Evolutionary conservation across 2,888 invertebrate genomes (phyloP).

Genomic region (Pristionchus japonicus): DNA sequence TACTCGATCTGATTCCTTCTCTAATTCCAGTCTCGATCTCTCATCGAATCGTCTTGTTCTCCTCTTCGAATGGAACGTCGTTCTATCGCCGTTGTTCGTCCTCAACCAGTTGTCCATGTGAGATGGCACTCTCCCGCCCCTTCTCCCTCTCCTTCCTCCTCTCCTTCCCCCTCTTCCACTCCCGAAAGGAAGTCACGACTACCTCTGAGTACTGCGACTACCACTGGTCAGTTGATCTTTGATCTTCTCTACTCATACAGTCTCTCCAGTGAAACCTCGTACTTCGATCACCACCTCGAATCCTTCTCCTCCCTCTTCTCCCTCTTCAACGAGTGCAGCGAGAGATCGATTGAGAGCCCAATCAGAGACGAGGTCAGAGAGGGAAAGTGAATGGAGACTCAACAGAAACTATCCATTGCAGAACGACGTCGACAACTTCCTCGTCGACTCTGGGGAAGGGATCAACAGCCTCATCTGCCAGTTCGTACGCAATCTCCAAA

Average conservation of each 20-base stretch:
- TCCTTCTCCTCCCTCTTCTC: slow-evolving; percentile 20
- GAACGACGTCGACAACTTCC: background rate
- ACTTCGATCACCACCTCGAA: background rate
- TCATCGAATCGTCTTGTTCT: slow-evolving; percentile 49
- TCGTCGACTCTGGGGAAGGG: slow-evolving; percentile 2
- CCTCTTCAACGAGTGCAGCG: background rate
- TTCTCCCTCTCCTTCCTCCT: background rate
- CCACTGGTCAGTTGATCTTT: background rate
- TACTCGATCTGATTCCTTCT: background rate
- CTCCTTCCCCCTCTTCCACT: background rate
- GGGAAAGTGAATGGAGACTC: background rate
- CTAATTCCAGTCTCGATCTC: slow-evolving; percentile 43
- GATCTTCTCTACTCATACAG: too few species aligned
- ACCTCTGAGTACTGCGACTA: slow-evolving; percentile 55
- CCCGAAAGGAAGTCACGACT: slow-evolving; percentile 56
- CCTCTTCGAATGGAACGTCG: slow-evolving; percentile 61
- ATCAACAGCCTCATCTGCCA: background rate
- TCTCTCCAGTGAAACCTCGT: slow-evolving; percentile 7
- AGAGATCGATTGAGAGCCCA: slow-evolving; percentile 22
- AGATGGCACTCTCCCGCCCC: slow-evolving; percentile 51
- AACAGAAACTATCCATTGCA: background rate
- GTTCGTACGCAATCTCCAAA: slow-evolving; percentile 40
- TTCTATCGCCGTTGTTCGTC: slow-evolving; percentile 70
- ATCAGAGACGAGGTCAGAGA: slow-evolving; percentile 27
- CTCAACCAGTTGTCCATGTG: slow-evolving; percentile 71